These are phyloP conservation scores for Takifugu bimaculatus DNA, from an alignment of 2,113 vertebrate species.

Conservation along the genomic window DNA sequence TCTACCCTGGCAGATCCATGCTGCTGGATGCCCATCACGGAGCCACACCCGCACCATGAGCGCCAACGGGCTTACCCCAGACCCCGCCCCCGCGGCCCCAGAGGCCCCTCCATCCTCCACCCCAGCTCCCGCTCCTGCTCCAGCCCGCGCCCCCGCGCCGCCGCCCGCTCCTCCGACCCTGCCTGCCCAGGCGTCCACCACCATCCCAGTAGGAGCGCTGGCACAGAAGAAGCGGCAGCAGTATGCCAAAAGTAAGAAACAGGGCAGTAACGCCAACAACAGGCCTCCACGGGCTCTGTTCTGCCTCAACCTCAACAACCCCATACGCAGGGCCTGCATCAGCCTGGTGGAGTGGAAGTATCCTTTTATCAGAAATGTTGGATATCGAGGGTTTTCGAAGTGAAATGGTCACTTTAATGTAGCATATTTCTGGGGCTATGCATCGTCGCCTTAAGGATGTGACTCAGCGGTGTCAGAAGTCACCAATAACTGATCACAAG, in stretches of 20 bases:
- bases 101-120: slow-evolving; percentile 52
- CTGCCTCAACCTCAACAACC: slow-evolving; percentile 98
- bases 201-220: slow-evolving; percentile 88
- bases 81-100: slow-evolving; percentile 55
- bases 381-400: neutral
- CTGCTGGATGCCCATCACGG: slow-evolving; percentile 85
- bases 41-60: slow-evolving; percentile 96
- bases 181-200: slow-evolving; percentile 57
- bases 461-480: no score
- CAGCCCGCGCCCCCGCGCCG: slow-evolving; percentile 47
- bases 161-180: slow-evolving; percentile 49
- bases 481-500: no score
- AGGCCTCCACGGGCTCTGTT: slow-evolving; percentile 94
- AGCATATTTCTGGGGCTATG: no score
- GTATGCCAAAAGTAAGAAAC: slow-evolving; percentile 99
- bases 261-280: slow-evolving; percentile 91
- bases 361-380: slow-evolving; percentile 77
- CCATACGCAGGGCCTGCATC: slow-evolving; percentile 98
- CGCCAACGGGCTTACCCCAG: slow-evolving; percentile 80
- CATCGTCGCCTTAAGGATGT: no score
- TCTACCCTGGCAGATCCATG: slow-evolving; percentile 95
- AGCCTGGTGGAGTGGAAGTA: slow-evolving; percentile 99
- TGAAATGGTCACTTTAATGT: neutral
- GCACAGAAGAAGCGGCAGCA: slow-evolving; percentile 99
- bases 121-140: slow-evolving; percentile 47